Evolutionary conservation across 2,797 vertebrate genomes (phyloP).

Genomic region (Acanthopagrus latus): DNA sequence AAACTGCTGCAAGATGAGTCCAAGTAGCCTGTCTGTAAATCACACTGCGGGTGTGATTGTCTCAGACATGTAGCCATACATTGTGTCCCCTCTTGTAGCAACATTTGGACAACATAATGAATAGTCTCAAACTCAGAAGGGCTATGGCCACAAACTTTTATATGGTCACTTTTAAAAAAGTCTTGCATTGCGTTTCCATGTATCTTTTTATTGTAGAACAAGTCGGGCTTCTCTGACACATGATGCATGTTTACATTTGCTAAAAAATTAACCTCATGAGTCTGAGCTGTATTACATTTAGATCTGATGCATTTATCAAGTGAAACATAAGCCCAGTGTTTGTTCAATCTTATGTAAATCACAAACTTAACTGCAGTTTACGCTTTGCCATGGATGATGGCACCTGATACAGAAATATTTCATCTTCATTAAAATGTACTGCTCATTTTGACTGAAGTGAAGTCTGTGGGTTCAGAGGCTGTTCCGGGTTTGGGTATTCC

Average conservation of each 20-base stretch:
- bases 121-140: background rate
- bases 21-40: background rate
- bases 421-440: no score
- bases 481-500: no score
- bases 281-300: no score
- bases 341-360: no score
- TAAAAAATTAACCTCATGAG: no score
- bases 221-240: background rate
- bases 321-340: no score
- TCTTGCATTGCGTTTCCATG: background rate
- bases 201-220: background rate
- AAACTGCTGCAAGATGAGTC: background rate
- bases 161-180: background rate
- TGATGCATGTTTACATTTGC: conserved; percentile 1
- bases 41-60: background rate
- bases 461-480: no score
- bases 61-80: background rate
- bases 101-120: background rate
- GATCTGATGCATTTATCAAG: no score
- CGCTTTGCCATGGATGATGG: no score
- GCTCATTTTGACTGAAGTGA: no score
- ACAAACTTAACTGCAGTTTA: no score
- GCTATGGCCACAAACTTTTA: background rate
- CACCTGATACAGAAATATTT: no score
- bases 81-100: background rate